phyloP scores from a whole-genome alignment of 2,113 vertebrate species.

The Petrocephalus microphthalmus region DNA sequence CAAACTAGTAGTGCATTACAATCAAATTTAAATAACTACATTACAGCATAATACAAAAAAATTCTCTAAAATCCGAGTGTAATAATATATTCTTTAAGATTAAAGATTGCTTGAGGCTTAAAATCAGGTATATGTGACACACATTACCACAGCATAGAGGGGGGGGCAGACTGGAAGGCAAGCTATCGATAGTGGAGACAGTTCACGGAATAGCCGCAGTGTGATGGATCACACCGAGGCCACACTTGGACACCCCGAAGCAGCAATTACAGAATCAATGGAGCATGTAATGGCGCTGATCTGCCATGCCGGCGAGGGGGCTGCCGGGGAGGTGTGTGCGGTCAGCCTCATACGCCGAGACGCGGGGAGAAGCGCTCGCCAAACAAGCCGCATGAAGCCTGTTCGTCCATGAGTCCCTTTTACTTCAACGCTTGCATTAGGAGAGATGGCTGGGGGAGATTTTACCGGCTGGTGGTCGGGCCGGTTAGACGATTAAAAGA shows the following conservation, averaged over 20 bases:
- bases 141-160: neutral
- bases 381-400: neutral
- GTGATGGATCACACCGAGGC: neutral
- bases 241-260: constrained; percentile 11
- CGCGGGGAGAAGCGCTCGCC: neutral
- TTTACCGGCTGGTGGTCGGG: neutral
- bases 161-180: neutral
- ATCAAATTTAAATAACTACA: neutral
- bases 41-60: neutral
- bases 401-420: neutral
- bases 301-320: neutral
- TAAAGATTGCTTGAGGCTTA: neutral
- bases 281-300: constrained; percentile 11
- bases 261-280: constrained; percentile 14
- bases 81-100: neutral
- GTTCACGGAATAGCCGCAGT: neutral
- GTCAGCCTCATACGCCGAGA: neutral
- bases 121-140: neutral
- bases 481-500: neutral
- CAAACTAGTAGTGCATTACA: neutral
- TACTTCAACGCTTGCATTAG: neutral
- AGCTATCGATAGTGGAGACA: neutral
- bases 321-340: neutral
- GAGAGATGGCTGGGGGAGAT: neutral
- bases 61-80: neutral